A percentile compares a stretch with the other conserved stretches of the same genome.
Evolutionary conservation across 2,113 vertebrate species (phyloP).

Genomic region (Ptyas mucosa): DNA sequence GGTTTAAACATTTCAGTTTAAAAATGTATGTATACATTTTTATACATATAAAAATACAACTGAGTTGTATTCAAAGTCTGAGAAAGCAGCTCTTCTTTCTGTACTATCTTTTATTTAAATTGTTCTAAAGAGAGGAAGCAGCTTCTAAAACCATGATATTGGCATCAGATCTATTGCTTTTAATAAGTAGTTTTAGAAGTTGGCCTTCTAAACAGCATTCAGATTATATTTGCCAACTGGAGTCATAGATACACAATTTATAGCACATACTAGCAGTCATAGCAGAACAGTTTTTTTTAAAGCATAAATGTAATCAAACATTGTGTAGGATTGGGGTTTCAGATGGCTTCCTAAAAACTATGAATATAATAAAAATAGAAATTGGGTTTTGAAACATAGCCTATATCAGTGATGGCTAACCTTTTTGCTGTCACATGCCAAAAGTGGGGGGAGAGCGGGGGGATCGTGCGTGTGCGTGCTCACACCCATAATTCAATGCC

Average conservation of each 20-base stretch:
- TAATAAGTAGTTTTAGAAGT: not conserved
- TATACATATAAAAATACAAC: not conserved
- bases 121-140: not conserved
- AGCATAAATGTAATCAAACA: not conserved
- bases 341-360: not conserved
- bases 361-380: not conserved
- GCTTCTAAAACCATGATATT: not conserved
- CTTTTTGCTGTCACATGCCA: too few relatives aligned
- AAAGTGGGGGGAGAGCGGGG: too few relatives aligned
- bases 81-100: conserved; percentile 16
- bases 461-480: too few relatives aligned
- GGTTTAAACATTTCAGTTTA: not conserved
- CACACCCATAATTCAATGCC: too few relatives aligned
- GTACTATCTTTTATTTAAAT: not conserved
- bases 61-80: not conserved
- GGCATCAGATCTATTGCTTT: not conserved
- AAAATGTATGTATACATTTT: not conserved
- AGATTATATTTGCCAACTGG: not conserved
- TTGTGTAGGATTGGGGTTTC: not conserved
- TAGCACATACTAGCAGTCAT: not conserved
- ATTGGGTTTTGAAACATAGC: not conserved
- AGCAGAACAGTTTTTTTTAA: not conserved
- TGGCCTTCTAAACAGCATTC: not conserved
- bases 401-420: too few relatives aligned
- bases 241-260: not conserved